Conservation (phyloP, 2,113 vertebrate species). For the Periophthalmus modestus region DNA sequence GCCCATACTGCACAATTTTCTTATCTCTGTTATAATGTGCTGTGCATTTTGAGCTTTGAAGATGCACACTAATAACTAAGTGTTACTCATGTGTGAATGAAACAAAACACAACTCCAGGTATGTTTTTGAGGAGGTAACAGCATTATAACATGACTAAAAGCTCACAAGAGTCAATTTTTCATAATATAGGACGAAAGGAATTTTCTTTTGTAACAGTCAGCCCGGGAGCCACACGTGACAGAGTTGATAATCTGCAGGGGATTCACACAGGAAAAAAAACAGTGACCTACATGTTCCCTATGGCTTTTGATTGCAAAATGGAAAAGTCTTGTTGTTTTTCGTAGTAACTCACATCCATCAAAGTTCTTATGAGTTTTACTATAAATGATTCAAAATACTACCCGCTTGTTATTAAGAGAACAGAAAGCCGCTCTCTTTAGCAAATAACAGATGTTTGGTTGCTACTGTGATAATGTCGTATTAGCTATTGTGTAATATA, state of each 20-base stretch:
- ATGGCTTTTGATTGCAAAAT: conserved; percentile 15
- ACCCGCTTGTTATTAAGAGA: background rate
- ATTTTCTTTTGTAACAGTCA: conserved; percentile 27
- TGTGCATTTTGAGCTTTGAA: too few species aligned
- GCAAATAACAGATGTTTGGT: conserved; percentile 9
- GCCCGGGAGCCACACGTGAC: conserved; percentile 28
- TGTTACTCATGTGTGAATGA: too few species aligned
- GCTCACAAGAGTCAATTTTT: too few species aligned
- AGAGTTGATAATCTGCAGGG: conserved; percentile 24
- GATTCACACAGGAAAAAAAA: conserved; percentile 37
- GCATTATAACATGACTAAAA: too few species aligned
- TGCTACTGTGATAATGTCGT: background rate
- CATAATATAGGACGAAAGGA: background rate
- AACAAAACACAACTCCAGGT: too few species aligned
- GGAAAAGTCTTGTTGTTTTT: background rate
- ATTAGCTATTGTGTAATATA: too few species aligned
- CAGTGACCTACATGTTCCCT: conserved; percentile 19
- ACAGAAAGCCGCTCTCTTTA: conserved; percentile 13
- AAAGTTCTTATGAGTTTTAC: background rate
- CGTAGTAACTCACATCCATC: background rate
- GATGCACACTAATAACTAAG: too few species aligned
- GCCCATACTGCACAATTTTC: too few species aligned
- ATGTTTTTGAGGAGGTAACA: too few species aligned
- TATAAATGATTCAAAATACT: conserved; percentile 18
- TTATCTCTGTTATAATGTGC: too few species aligned